phyloP scores from a whole-genome alignment of 2,888 invertebrate species.

The Dinocampus coccinellae region DNA sequence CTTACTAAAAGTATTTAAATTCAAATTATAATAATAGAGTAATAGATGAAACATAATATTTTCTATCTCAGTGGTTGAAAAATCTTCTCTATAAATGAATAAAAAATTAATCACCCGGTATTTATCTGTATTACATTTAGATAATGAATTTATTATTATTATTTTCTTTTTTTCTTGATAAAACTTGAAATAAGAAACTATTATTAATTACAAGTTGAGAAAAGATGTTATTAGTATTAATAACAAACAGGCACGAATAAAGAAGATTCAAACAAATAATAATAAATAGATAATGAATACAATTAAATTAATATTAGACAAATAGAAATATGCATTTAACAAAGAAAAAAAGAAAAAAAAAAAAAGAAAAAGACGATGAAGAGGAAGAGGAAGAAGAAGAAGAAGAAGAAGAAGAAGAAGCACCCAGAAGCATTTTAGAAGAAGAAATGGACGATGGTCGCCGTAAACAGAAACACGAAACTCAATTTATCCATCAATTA shows the following conservation, averaged over 20 bases:
- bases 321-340: not conserved
- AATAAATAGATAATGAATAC: not conserved
- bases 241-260: not conserved
- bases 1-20: not conserved
- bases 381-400: conserved; percentile 12
- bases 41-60: not conserved
- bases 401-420: conserved; percentile 6
- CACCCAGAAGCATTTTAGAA: conserved; percentile 13
- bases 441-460: conserved; percentile 12
- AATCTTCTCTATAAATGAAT: not conserved
- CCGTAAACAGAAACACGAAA: conserved; percentile 13
- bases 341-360: not conserved
- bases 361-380: not conserved
- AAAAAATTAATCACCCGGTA: not conserved
- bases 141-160: not conserved
- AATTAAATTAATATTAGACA: not conserved
- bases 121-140: not conserved
- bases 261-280: not conserved
- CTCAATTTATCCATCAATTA: conserved; percentile 6
- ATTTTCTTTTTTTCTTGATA: too few relatives aligned
- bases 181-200: not conserved
- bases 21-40: not conserved
- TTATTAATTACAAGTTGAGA: not conserved
- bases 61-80: not conserved
- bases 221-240: not conserved